phyloP scores from a whole-genome alignment of 1,140 invertebrate genomes.

The Drosophila santomea region DNA sequence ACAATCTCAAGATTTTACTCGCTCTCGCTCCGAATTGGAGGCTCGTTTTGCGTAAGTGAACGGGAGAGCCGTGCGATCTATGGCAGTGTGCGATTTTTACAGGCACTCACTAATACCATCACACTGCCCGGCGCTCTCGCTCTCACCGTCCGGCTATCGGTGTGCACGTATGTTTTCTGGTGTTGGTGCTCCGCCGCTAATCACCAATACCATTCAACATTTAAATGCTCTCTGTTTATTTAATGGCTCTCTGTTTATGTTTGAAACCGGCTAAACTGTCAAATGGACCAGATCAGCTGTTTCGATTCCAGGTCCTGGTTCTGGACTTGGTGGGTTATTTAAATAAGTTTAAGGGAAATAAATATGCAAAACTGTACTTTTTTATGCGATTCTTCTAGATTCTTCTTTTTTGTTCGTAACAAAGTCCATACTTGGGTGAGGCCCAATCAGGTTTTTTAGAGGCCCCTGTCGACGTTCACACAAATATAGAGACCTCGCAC shows the following conservation, averaged over 20 bases:
- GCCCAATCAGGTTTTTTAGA: constrained; percentile 4
- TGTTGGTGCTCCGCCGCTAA: background rate
- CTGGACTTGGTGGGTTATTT: background rate
- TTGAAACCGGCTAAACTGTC: constrained; percentile 3
- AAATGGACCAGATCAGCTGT: constrained; percentile 23
- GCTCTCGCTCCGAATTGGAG: constrained; percentile 18
- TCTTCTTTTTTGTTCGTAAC: constrained; percentile 35
- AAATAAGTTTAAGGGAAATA: background rate
- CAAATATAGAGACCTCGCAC: background rate
- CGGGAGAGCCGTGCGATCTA: background rate
- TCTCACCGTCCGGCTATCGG: background rate
- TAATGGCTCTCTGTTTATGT: constrained; percentile 60
- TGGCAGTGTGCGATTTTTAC: constrained; percentile 23
- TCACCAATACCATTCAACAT: constrained; percentile 45
- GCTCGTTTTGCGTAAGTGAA: constrained; percentile 19
- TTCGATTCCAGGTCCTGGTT: background rate
- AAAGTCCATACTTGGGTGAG: constrained; percentile 20
- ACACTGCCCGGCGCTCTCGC: constrained; percentile 25
- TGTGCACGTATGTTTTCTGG: background rate
- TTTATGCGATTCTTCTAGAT: background rate
- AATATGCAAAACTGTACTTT: constrained; percentile 11
- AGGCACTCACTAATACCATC: constrained; percentile 34
- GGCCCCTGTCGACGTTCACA: background rate
- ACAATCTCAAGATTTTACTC: constrained; percentile 10
- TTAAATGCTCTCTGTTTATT: constrained; percentile 17